Evolutionary conservation across 2,888 invertebrate genomes (phyloP).

Genomic region (Amiota minor): DNA sequence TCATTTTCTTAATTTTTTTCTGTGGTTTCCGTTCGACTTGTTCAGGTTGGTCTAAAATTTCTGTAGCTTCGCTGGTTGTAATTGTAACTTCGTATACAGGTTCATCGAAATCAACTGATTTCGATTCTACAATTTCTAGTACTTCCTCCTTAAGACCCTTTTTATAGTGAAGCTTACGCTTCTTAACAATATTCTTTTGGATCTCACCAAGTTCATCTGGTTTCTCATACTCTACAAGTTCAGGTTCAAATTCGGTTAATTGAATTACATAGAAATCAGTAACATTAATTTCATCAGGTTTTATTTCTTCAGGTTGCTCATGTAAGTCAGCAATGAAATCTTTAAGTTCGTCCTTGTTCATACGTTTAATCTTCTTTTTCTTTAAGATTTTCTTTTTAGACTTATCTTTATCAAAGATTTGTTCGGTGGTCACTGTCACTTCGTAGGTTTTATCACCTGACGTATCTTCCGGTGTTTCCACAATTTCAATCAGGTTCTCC

Average conservation of each 20-base stretch:
- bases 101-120: conserved; percentile 64
- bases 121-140: conserved; percentile 71
- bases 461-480: conserved; percentile 64
- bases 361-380: conserved; percentile 65
- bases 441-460: conserved; percentile 53
- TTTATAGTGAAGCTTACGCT: conserved; percentile 68
- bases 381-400: conserved; percentile 46
- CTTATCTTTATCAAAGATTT: conserved; percentile 44
- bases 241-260: conserved; percentile 66
- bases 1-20: conserved; percentile 63
- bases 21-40: conserved; percentile 52
- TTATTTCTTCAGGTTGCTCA: conserved; percentile 57
- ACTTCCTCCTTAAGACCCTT: conserved; percentile 74
- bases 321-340: conserved; percentile 63
- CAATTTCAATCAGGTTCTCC: conserved; percentile 72
- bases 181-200: conserved; percentile 62
- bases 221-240: conserved; percentile 53
- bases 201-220: conserved; percentile 55
- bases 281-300: conserved; percentile 45
- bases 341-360: conserved; percentile 62
- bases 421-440: conserved; percentile 55
- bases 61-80: conserved; percentile 66
- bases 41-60: conserved; percentile 38
- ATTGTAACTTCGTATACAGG: conserved; percentile 74
- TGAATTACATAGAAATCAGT: conserved; percentile 62